These are phyloP conservation scores for Oscheius sp. DNA, from an alignment of 2,888 invertebrate genomes.

Conservation along the genomic window DNA sequence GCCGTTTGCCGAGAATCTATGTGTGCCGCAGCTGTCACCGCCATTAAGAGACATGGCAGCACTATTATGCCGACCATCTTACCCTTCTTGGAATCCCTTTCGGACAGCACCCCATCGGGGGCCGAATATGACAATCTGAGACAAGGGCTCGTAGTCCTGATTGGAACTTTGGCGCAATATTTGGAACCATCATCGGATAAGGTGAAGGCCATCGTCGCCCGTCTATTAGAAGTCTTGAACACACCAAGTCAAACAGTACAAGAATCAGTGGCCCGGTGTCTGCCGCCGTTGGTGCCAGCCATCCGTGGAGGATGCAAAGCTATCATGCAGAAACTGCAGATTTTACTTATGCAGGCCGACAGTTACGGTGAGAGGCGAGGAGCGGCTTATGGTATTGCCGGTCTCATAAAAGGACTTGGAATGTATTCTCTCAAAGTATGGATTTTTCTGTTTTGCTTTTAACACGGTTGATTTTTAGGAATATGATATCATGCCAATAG, in stretches of 20 bases:
- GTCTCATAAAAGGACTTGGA: slow-evolving; percentile 93
- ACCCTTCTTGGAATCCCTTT: slow-evolving; percentile 66
- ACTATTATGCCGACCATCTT: slow-evolving; percentile 74
- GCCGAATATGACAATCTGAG: slow-evolving; percentile 86
- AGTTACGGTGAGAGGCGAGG: slow-evolving; percentile 93
- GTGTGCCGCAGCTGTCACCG: slow-evolving; percentile 90
- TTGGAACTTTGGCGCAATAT: slow-evolving; percentile 91
- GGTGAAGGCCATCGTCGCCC: slow-evolving; percentile 83
- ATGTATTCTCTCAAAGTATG: slow-evolving; percentile 82
- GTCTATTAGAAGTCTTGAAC: slow-evolving; percentile 88
- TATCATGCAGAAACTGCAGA: slow-evolving; percentile 87
- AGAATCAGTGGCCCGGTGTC: slow-evolving; percentile 94
- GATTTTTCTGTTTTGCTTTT: background rate
- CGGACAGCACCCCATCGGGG: slow-evolving; percentile 64
- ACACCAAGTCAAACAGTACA: slow-evolving; percentile 86
- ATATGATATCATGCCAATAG: slow-evolving; percentile 91
- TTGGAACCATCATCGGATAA: slow-evolving; percentile 78
- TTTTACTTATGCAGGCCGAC: slow-evolving; percentile 88
- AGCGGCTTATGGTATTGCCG: slow-evolving; percentile 91
- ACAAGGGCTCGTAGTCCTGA: slow-evolving; percentile 91
- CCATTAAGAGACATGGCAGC: slow-evolving; percentile 92
- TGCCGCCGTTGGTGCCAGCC: slow-evolving; percentile 91
- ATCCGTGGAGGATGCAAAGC: slow-evolving; percentile 90
- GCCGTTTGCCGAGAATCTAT: slow-evolving; percentile 84
- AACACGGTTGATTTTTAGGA: slow-evolving; percentile 80